These are phyloP conservation scores for Dorcus parallelipipedus DNA, from an alignment of 2,888 invertebrate genomes.

Conservation along the genomic window DNA sequence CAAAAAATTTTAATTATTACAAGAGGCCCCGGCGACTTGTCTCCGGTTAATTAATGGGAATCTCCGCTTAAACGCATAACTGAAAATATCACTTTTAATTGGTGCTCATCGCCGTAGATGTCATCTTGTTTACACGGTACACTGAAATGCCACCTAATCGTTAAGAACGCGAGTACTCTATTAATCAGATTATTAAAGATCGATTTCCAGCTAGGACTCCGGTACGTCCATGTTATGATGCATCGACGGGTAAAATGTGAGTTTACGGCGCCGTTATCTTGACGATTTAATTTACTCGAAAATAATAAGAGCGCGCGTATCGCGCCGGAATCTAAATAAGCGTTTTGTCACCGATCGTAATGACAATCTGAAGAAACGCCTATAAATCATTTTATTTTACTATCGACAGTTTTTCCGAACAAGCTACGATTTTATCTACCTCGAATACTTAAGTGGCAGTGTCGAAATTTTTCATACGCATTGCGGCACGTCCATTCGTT, in stretches of 20 bases:
- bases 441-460: no score
- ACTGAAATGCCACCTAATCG: conserved; percentile 7
- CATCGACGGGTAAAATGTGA: not conserved
- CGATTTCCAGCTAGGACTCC: conserved; percentile 16
- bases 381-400: no score
- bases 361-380: no score
- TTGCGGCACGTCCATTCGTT: no score
- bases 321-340: no score
- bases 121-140: conserved; percentile 8
- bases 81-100: conserved; percentile 4
- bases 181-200: conserved; percentile 10
- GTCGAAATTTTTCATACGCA: no score
- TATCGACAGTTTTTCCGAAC: no score
- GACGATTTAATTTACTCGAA: no score
- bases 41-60: not conserved
- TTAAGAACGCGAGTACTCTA: conserved; percentile 7
- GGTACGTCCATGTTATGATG: conserved; percentile 6
- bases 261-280: no score
- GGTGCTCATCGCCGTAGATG: conserved; percentile 2
- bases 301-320: no score
- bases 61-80: not conserved
- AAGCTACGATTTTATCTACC: no score
- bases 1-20: not conserved
- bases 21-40: not conserved
- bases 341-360: no score